Base-by-base conservation (phyloP, 2,113 vertebrate genomes). In the Thalassoma bifasciatum region DNA sequence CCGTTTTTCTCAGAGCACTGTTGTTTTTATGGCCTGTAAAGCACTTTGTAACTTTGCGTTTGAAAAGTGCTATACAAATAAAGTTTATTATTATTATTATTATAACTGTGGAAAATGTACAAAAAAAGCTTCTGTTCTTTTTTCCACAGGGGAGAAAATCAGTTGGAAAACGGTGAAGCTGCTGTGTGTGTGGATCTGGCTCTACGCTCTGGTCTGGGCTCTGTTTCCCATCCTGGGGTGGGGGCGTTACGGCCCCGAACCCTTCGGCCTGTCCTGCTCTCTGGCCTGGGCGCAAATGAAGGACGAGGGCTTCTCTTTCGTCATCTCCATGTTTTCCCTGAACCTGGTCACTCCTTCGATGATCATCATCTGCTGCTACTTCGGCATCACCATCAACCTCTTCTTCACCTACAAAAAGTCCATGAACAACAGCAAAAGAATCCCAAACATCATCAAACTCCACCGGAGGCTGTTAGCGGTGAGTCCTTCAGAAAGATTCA, bases 191-290 rank as follows among this genome's bases (percentile, higher is more conserved):
- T 90, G 88, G 66, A 92, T 92, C n/a, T 96, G 96, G 96, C 85
- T 96, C 9, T 96, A 96, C 44, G 94, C 93, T 12, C 81, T 96
- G 57, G 60, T 96, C 42, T 97, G 96, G 95, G 93, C 96, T 19
- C 53, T 94, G 61, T 84, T 95, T 42, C 96, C 96, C 17, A 62
- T 96, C 11, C 75, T 92, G 37, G 96, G 95, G 36, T 95, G 94
- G 96, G 96, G 96, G 0, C 86, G 82, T 8, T 97, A 96, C 0
- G 95, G 96, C 14, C 95, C 94, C 0, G 96, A 97, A 87, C 94
- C 95, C 1, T 96, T 95, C 9, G 95, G 95, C 5, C 91, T 95
- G 61, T 97, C 96, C 23, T 97, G 96, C 79, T 95, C 96, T 0
- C 93, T 97, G 17, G 95, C 95, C 72, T 97, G 96, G 96, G 91